Evolutionary conservation across 2,888 invertebrate species (phyloP).

Genomic region (Stenotaenia linearis): DNA sequence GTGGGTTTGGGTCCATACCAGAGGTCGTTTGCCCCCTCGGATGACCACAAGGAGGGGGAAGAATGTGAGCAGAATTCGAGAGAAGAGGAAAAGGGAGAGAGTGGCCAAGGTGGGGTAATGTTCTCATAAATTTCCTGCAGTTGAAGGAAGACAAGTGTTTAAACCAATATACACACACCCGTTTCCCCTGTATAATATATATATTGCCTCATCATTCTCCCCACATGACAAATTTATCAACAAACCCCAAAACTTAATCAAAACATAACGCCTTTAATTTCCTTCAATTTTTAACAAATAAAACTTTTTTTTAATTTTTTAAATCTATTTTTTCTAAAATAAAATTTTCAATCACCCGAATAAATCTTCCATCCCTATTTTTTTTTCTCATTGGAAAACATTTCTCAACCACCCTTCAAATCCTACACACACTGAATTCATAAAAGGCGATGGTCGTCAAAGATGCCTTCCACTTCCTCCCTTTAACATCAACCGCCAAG

Average conservation of each 20-base stretch:
- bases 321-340: background rate
- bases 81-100: background rate
- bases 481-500: constrained; percentile 2
- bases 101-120: constrained; percentile 4
- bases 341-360: background rate
- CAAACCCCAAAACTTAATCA: background rate
- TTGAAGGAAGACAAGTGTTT: constrained; percentile 9
- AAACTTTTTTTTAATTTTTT: too few relatives aligned
- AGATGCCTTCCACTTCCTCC: constrained; percentile 15
- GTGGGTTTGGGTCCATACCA: background rate
- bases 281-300: background rate
- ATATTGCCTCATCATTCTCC: constrained; percentile 4
- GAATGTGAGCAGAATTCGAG: background rate
- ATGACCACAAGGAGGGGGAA: background rate
- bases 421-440: constrained; percentile 4
- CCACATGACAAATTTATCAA: background rate
- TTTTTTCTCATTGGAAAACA: constrained; percentile 9
- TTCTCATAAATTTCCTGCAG: constrained; percentile 3
- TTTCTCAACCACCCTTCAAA: constrained; percentile 9
- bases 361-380: background rate
- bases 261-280: background rate
- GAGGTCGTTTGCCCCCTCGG: background rate
- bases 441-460: constrained; percentile 5
- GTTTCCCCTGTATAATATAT: background rate
- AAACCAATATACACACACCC: constrained; percentile 4